Conservation (phyloP, 2,113 vertebrate genomes). For the Bufo gargarizans region DNA sequence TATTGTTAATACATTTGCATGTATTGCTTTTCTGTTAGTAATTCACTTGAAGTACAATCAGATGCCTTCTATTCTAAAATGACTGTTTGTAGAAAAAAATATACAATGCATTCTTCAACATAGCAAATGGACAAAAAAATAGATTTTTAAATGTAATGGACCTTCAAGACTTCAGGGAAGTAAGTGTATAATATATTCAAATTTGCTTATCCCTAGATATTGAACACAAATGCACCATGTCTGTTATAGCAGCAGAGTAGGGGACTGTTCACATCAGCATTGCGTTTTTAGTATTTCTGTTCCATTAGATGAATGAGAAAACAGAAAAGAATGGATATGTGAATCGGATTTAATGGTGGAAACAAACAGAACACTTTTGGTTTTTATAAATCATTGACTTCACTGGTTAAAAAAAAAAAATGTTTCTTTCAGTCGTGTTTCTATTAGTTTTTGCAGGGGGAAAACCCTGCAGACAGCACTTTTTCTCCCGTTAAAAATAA, state of each 20-base stretch:
- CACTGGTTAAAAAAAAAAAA: no score
- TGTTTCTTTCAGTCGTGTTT: no score
- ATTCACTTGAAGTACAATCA: neutral
- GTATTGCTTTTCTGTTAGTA: neutral
- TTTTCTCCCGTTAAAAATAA: no score
- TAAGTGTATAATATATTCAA: neutral
- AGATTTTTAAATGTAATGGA: neutral
- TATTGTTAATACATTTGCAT: neutral
- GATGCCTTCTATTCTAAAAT: neutral
- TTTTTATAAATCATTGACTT: no score
- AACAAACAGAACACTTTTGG: no score
- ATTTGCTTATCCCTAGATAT: neutral
- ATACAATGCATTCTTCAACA: neutral
- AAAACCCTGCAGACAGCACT: no score
- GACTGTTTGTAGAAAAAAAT: neutral
- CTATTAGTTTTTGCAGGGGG: no score
- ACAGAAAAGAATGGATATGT: no score
- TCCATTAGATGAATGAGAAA: no score
- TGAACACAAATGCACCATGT: neutral
- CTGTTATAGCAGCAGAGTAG: neutral
- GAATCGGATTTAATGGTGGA: no score
- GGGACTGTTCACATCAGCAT: neutral
- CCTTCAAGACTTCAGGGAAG: neutral
- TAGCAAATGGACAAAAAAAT: neutral
- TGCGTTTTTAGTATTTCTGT: no score